These are phyloP conservation scores for Nephrotoma appendiculata DNA, from an alignment of 2,888 invertebrate species.

Conservation along the genomic window DNA sequence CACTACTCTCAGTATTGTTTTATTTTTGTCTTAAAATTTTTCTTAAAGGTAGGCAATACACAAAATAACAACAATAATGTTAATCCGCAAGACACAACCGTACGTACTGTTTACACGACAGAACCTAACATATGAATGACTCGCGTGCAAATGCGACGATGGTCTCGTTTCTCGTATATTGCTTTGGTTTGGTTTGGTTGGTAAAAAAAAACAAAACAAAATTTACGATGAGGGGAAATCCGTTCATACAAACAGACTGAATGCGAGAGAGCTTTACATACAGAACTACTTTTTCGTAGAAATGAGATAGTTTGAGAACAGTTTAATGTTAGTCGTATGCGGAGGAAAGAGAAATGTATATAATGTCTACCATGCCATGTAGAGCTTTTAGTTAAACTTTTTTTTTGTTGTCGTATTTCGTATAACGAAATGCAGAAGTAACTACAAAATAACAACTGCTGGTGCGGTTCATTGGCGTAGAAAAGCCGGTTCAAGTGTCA, in stretches of 20 bases:
- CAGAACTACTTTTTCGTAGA: background rate
- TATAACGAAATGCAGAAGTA: background rate
- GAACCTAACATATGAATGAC: background rate
- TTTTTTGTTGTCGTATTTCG: background rate
- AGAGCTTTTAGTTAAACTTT: background rate
- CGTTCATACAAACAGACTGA: background rate
- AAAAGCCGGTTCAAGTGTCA: background rate
- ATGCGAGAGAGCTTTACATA: background rate
- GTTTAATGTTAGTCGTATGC: background rate
- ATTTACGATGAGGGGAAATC: background rate
- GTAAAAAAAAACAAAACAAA: background rate
- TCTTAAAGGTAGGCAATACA: background rate
- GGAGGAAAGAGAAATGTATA: background rate
- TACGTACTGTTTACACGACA: background rate
- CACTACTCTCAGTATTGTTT: background rate
- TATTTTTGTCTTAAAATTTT: background rate
- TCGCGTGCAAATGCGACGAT: constrained; percentile 1
- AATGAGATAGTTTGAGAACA: background rate
- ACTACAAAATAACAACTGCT: background rate
- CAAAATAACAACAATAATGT: background rate
- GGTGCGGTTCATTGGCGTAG: background rate
- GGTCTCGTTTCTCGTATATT: background rate
- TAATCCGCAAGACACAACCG: background rate
- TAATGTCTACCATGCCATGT: background rate
- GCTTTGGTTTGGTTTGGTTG: background rate